These are phyloP conservation scores for Lepus europaeus DNA, from an alignment of 2,113 vertebrate genomes.

Conservation along the genomic window DNA sequence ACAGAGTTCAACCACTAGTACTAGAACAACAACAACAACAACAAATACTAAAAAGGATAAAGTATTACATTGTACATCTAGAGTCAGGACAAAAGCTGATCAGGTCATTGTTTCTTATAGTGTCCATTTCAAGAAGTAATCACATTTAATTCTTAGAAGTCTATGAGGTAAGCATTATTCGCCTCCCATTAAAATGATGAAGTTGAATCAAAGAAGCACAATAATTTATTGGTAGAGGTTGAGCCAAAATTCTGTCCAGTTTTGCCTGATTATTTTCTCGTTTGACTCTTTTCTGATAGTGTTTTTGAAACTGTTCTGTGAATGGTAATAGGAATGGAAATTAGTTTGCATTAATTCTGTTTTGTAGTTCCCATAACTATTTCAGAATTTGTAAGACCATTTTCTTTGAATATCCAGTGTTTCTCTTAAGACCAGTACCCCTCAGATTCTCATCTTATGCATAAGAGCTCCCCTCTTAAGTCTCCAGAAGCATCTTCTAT, in stretches of 20 bases:
- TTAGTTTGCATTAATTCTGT: conserved; percentile 10
- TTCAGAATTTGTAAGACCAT: conserved; percentile 31
- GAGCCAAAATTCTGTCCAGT: not conserved
- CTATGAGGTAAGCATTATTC: not conserved
- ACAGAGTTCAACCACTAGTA: too few relatives aligned
- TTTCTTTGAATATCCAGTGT: not conserved
- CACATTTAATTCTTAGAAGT: not conserved
- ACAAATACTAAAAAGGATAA: too few relatives aligned
- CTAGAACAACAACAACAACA: too few relatives aligned
- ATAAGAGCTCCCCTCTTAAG: not conserved
- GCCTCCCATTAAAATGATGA: not conserved
- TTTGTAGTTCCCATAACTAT: not conserved
- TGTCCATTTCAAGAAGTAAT: too few relatives aligned
- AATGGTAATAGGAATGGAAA: conserved; percentile 6
- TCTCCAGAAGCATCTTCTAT: not conserved
- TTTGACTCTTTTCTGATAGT: conserved; percentile 11
- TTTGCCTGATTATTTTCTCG: conserved; percentile 4
- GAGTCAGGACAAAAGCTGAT: too few relatives aligned
- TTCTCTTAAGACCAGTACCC: not conserved
- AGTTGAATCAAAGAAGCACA: not conserved
- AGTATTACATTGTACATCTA: too few relatives aligned
- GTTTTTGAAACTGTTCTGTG: not conserved
- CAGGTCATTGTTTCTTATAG: too few relatives aligned
- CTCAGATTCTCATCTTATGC: not conserved
- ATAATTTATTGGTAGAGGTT: not conserved